Percentiles rank a stretch among this genome's conserved stretches.
Conservation (phyloP, 2,797 vertebrate genomes). For the Coracias cyanogaster region DNA sequence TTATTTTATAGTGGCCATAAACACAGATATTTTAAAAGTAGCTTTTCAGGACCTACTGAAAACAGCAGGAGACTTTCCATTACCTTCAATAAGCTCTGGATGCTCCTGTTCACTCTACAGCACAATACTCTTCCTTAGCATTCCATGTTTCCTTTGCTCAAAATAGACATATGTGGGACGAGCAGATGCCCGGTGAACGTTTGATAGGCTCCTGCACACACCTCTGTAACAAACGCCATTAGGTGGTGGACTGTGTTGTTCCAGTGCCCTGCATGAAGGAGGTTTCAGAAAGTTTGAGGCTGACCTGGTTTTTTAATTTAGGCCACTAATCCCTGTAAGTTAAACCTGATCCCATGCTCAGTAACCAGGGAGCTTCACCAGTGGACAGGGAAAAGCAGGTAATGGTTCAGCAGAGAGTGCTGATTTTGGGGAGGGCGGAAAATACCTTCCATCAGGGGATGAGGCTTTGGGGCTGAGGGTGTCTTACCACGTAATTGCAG, state of each 20-base stretch:
- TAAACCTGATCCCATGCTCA: not conserved
- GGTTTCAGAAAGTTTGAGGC: not conserved
- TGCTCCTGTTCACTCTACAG: not conserved
- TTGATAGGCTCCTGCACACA: not conserved
- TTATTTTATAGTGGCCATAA: not conserved
- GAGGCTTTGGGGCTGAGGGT: not conserved
- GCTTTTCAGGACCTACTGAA: not conserved
- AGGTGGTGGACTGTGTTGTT: not conserved
- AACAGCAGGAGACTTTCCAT: not conserved
- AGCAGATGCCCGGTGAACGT: not conserved
- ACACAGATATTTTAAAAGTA: not conserved
- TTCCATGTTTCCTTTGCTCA: not conserved
- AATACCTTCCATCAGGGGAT: not conserved
- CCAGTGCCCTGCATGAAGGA: rapidly evolving
- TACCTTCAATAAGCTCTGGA: not conserved
- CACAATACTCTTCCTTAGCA: not conserved
- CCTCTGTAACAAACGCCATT: not conserved
- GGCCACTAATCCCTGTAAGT: not conserved
- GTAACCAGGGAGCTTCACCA: not conserved
- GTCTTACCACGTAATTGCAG: not conserved
- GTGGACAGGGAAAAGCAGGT: not conserved
- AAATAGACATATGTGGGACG: not conserved
- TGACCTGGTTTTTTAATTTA: not conserved
- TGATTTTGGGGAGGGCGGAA: not conserved
- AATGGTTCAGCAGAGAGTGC: not conserved